A percentile compares a stretch with the other conserved stretches of the same genome.
phyloP scores from a whole-genome alignment of 2,797 vertebrate species.

The Scolopax rusticola region DNA sequence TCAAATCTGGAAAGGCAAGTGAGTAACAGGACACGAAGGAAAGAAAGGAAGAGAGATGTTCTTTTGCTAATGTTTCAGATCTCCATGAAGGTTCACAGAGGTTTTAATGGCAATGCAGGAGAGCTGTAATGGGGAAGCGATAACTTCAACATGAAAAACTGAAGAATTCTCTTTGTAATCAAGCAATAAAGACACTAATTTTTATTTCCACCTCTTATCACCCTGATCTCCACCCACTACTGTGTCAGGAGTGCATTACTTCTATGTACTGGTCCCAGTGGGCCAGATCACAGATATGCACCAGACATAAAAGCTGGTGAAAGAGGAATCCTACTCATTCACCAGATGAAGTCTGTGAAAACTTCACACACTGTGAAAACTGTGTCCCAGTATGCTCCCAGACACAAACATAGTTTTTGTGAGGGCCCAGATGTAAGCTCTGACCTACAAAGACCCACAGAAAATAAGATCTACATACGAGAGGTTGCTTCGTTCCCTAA shows the following conservation, averaged over 20 bases:
- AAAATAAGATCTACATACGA: background rate
- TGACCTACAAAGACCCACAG: background rate
- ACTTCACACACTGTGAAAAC: no score
- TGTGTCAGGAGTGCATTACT: background rate
- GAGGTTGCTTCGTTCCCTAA: background rate
- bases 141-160: background rate
- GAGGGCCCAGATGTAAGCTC: background rate
- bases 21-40: background rate
- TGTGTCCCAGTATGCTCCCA: background rate
- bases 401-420: background rate
- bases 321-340: background rate
- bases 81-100: background rate
- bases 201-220: background rate
- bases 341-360: background rate
- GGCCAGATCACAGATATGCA: background rate
- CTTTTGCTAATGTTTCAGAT: background rate
- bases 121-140: rapidly evolving
- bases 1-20: background rate
- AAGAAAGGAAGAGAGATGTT: background rate
- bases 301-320: background rate
- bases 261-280: background rate
- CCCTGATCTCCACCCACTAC: background rate
- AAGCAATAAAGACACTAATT: background rate
- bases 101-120: background rate
- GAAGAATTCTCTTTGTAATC: background rate